These are phyloP conservation scores for Euglossa dilemma DNA, from an alignment of 1,140 invertebrate species.

Conservation along the genomic window DNA sequence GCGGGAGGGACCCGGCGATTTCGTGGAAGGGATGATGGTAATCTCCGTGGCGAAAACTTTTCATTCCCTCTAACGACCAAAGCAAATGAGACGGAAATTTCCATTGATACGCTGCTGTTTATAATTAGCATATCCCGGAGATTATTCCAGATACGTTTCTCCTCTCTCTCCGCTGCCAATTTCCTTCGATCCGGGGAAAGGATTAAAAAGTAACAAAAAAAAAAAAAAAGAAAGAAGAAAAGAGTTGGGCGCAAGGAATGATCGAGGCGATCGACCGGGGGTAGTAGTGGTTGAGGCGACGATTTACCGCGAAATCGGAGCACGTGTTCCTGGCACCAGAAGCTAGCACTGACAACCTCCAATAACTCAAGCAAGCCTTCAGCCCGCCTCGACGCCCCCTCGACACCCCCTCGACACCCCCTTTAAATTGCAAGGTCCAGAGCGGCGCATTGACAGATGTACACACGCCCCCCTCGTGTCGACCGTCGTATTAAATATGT, in stretches of 20 bases:
- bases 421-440: slow-evolving; percentile 66
- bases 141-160: not conserved
- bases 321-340: slow-evolving; percentile 78
- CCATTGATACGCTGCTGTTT: not conserved
- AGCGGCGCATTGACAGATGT: slow-evolving; percentile 71
- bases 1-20: slow-evolving; percentile 17
- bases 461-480: slow-evolving; percentile 70
- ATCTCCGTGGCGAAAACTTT: slow-evolving; percentile 3
- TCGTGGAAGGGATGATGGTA: slow-evolving; percentile 42
- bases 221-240: not conserved
- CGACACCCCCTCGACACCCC: slow-evolving; percentile 24
- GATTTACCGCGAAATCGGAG: slow-evolving; percentile 78
- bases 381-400: slow-evolving; percentile 50
- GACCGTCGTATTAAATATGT: slow-evolving; percentile 69
- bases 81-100: slow-evolving; percentile 19
- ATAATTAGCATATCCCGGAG: not conserved
- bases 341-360: slow-evolving; percentile 77
- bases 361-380: slow-evolving; percentile 71
- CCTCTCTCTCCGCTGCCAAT: too few species aligned
- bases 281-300: slow-evolving; percentile 53
- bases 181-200: not conserved
- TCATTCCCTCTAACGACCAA: not conserved
- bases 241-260: slow-evolving; percentile 38
- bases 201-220: too few species aligned
- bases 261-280: slow-evolving; percentile 41